These are phyloP conservation scores for Protonemura montana DNA, from an alignment of 2,888 invertebrate genomes.

Conservation along the genomic window DNA sequence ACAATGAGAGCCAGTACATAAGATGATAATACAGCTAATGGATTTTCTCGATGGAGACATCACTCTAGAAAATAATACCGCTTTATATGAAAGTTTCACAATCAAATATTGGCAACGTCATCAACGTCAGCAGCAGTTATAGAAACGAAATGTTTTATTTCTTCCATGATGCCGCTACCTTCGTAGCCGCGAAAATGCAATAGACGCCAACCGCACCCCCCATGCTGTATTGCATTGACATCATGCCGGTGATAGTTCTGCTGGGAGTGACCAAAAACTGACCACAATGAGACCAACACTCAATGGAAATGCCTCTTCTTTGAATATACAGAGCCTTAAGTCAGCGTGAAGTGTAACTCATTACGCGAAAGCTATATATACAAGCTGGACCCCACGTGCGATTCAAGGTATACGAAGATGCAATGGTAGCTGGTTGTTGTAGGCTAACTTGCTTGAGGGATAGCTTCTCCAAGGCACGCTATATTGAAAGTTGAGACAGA, in stretches of 20 bases:
- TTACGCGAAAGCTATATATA: neutral
- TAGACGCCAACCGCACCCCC: neutral
- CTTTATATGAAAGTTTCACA: neutral
- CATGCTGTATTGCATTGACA: neutral
- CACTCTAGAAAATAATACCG: neutral
- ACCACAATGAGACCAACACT: conserved; percentile 16
- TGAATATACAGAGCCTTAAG: conserved; percentile 7
- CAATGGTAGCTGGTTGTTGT: neutral
- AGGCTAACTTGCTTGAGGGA: neutral
- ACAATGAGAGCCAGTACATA: neutral
- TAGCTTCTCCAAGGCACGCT: neutral
- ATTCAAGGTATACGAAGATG: neutral
- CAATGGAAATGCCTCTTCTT: conserved; percentile 12
- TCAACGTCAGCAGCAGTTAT: neutral
- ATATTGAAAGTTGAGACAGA: neutral
- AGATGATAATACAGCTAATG: neutral
- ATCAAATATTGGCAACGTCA: neutral
- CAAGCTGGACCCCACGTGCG: conserved; percentile 23
- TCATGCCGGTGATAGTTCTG: neutral
- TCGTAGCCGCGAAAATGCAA: neutral
- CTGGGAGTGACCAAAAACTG: conserved; percentile 16
- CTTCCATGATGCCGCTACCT: neutral
- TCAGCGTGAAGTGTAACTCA: conserved; percentile 25
- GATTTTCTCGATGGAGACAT: neutral
- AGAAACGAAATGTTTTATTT: neutral